phyloP scores from a whole-genome alignment of 2,888 invertebrate species.

The Alviniconcha strummeri region DNA sequence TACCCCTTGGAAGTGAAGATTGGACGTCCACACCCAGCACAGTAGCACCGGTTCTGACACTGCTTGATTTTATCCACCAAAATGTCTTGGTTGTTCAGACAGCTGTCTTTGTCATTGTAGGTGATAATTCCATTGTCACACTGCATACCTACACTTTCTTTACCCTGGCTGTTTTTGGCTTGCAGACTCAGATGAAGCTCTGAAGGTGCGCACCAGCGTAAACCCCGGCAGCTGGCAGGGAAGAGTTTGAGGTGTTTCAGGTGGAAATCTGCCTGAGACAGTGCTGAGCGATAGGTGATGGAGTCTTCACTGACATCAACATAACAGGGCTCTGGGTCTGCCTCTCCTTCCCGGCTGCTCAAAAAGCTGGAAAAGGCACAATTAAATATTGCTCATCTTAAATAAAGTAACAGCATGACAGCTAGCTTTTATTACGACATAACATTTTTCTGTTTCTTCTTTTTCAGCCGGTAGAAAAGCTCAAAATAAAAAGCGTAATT shows the following conservation, averaged over 20 bases:
- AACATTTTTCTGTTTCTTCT: too few relatives aligned
- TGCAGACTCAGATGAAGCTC: slow-evolving; percentile 40
- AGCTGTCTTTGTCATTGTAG: not conserved
- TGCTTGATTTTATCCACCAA: slow-evolving; percentile 48
- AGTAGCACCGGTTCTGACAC: slow-evolving; percentile 54
- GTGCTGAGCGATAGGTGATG: slow-evolving; percentile 15
- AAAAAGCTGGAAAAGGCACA: not conserved
- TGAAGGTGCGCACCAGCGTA: slow-evolving; percentile 35
- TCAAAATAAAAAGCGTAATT: too few relatives aligned
- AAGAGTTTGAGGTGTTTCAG: slow-evolving; percentile 25
- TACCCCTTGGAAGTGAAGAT: slow-evolving; percentile 39
- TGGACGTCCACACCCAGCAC: slow-evolving; percentile 52
- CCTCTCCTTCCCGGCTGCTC: not conserved
- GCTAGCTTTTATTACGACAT: too few relatives aligned
- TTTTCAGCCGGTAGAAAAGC: too few relatives aligned
- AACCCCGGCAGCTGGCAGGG: slow-evolving; percentile 37
- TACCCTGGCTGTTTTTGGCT: slow-evolving; percentile 22
- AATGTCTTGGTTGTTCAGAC: slow-evolving; percentile 40
- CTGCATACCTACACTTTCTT: not conserved
- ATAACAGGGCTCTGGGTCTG: not conserved
- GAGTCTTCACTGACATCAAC: slow-evolving; percentile 15
- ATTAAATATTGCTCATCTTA: too few relatives aligned
- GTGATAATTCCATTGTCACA: slow-evolving; percentile 2
- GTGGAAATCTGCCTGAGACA: not conserved
- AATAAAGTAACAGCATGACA: not conserved